phyloP scores from a whole-genome alignment of 1,140 invertebrate species.

The Glomeris maerens region DNA sequence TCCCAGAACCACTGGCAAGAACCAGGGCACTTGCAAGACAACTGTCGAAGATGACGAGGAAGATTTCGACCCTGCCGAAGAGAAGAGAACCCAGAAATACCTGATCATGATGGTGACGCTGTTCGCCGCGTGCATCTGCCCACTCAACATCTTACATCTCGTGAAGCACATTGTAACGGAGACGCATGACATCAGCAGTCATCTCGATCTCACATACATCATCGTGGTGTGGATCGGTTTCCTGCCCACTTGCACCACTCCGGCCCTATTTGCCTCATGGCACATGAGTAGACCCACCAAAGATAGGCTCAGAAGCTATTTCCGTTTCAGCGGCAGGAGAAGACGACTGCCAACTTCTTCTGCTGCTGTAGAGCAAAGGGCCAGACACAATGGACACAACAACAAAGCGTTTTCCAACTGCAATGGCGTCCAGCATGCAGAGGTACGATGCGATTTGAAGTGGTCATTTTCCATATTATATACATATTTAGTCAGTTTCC shows the following conservation, averaged over 20 bases:
- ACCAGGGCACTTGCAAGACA: constrained; percentile 18
- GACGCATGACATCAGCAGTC: constrained; percentile 49
- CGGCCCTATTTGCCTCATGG: constrained; percentile 46
- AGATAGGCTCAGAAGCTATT: constrained; percentile 45
- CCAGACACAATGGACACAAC: too few species aligned
- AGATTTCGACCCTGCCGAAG: constrained; percentile 45
- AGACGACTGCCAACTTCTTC: background rate
- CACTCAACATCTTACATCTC: constrained; percentile 49
- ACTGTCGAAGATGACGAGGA: constrained; percentile 39
- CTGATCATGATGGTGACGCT: constrained; percentile 47
- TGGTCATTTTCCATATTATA: too few species aligned
- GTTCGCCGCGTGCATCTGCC: constrained; percentile 49
- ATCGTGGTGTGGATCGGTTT: constrained; percentile 56
- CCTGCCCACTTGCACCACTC: constrained; percentile 48
- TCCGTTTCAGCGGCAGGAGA: constrained; percentile 36
- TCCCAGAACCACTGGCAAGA: too few species aligned
- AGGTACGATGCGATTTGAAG: too few species aligned
- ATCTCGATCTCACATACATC: constrained; percentile 51
- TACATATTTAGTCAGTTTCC: too few species aligned
- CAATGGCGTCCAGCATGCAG: too few species aligned
- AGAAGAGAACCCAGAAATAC: constrained; percentile 50
- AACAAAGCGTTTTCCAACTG: too few species aligned
- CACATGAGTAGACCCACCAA: constrained; percentile 46
- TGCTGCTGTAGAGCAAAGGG: too few species aligned
- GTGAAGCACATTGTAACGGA: constrained; percentile 48